Conservation (phyloP, 2,113 vertebrate genomes). For the Arothron firmamentum region DNA sequence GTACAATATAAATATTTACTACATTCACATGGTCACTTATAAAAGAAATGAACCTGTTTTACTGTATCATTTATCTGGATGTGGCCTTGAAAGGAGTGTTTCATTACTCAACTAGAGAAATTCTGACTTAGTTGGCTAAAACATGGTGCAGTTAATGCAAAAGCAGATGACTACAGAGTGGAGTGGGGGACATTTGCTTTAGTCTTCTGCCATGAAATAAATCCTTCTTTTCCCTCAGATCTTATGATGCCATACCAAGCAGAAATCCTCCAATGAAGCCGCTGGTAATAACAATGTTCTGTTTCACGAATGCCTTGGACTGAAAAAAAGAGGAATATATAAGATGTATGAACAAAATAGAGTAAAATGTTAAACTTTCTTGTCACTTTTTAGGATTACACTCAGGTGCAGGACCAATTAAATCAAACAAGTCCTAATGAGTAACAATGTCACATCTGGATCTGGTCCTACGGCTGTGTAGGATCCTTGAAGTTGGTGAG, state of each 20-base stretch:
- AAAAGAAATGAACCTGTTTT: background rate
- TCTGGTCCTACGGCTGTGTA: too few species aligned
- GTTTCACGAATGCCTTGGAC: conserved; percentile 95
- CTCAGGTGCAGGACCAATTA: too few species aligned
- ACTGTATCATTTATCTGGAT: conserved; percentile 11
- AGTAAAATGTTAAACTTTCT: background rate
- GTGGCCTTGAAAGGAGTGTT: conserved; percentile 15
- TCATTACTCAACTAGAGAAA: conserved; percentile 13
- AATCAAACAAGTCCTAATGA: too few species aligned
- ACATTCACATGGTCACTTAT: conserved; percentile 4
- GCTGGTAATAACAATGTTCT: conserved; percentile 92
- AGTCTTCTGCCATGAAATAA: conserved; percentile 1
- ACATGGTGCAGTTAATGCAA: conserved; percentile 16
- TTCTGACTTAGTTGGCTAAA: background rate
- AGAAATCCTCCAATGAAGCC: conserved; percentile 97
- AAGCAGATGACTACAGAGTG: background rate
- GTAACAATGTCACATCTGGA: too few species aligned
- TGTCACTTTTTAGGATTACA: too few species aligned
- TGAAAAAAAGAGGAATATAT: conserved; percentile 53
- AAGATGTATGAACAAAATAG: too few species aligned
- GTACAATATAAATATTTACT: conserved; percentile 25
- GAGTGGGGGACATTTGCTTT: too few species aligned
- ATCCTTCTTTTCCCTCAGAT: conserved; percentile 3
- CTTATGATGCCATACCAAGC: conserved; percentile 90
- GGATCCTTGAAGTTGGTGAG: too few species aligned